Evolutionary conservation across 2,888 invertebrate species (phyloP).

Genomic region (Stomorhina lunata): DNA sequence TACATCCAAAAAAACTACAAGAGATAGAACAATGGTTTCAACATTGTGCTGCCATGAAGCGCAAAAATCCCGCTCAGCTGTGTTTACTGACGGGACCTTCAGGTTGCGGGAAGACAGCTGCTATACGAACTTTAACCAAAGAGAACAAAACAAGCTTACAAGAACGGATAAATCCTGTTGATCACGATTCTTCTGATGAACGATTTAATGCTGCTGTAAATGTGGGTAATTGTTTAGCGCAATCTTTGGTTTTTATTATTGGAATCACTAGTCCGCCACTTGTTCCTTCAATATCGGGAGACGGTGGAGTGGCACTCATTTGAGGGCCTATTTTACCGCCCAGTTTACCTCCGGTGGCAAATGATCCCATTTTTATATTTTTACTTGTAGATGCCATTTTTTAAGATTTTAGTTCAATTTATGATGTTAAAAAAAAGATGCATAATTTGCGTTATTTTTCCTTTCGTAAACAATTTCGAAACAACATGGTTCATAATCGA

Average conservation of each 20-base stretch:
- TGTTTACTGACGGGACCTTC: constrained; percentile 90
- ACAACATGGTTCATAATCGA: neutral
- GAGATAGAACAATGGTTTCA: constrained; percentile 87
- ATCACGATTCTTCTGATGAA: constrained; percentile 86
- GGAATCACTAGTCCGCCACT: constrained; percentile 81
- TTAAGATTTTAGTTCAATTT: neutral
- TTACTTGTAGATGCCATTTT: constrained; percentile 68
- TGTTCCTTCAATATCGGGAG: constrained; percentile 57
- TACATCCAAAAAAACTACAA: constrained; percentile 87
- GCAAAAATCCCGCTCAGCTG: constrained; percentile 80
- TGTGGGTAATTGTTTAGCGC: constrained; percentile 84
- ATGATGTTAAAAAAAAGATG: neutral
- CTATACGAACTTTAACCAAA: constrained; percentile 84
- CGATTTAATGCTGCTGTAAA: constrained; percentile 85
- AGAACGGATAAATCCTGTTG: constrained; percentile 92
- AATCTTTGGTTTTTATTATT: constrained; percentile 86
- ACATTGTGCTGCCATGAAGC: constrained; percentile 70
- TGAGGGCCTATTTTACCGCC: constrained; percentile 63
- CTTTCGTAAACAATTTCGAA: neutral
- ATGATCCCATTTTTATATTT: constrained; percentile 60
- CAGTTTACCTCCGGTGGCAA: constrained; percentile 51
- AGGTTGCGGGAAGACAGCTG: constrained; percentile 91
- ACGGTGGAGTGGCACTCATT: constrained; percentile 38
- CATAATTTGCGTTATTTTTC: neutral
- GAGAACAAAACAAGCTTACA: constrained; percentile 81